Conservation (phyloP, 1,140 invertebrate species). For the Mamestra configurata region DNA sequence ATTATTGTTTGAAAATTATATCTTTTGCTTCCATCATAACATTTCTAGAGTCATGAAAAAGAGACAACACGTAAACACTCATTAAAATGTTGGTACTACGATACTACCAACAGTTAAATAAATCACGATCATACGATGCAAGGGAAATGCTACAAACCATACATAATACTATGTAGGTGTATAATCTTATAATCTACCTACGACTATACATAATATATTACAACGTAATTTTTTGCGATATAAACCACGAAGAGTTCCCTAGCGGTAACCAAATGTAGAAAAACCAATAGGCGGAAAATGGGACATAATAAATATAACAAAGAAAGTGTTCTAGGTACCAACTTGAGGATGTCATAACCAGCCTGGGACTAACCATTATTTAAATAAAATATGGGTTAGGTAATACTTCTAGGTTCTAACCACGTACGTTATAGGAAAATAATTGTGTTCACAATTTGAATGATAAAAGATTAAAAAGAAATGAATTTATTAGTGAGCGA, state of each 20-base stretch:
- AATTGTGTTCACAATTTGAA: neutral
- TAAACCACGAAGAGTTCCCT: neutral
- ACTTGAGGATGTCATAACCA: neutral
- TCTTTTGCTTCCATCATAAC: too few species aligned
- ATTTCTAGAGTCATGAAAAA: neutral
- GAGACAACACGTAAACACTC: neutral
- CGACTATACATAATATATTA: neutral
- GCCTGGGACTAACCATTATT: neutral
- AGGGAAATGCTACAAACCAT: neutral
- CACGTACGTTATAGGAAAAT: neutral
- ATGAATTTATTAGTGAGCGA: conserved; percentile 1
- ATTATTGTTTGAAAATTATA: too few species aligned
- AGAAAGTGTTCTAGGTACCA: neutral
- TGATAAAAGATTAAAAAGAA: neutral
- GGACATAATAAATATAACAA: neutral
- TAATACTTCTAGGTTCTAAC: too few species aligned
- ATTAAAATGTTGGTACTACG: too few species aligned
- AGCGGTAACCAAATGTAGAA: neutral
- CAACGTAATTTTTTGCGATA: neutral
- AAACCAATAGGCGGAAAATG: neutral
- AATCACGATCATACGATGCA: neutral
- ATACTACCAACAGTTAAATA: too few species aligned
- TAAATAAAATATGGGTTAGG: neutral
- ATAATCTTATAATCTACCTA: too few species aligned
- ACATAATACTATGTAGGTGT: too few species aligned